Conservation (phyloP, 35 echinoderm and acorn worm genomes). For the Acanthaster planci region DNA sequence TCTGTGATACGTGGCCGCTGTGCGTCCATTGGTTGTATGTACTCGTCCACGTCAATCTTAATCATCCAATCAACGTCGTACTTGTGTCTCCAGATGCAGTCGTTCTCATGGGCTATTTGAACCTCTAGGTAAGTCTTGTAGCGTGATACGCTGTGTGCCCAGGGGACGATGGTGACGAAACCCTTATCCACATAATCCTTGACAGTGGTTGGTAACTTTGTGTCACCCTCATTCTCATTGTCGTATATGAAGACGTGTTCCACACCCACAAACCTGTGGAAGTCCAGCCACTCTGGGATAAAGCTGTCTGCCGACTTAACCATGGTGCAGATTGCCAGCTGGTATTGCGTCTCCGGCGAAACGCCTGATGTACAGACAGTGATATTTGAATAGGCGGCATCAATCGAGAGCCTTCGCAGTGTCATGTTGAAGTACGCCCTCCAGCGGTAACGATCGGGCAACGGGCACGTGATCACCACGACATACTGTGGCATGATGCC, state of each 20-base stretch:
- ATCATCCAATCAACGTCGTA: conserved; percentile 78
- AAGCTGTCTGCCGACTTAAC: conserved; percentile 63
- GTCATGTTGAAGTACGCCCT: conserved; percentile 51
- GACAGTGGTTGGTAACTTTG: conserved; percentile 47
- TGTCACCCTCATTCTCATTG: conserved; percentile 52
- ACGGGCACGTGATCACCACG: conserved; percentile 69
- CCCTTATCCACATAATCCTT: conserved; percentile 56
- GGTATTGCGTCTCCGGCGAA: conserved; percentile 29
- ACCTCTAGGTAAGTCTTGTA: conserved; percentile 84
- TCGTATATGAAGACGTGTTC: conserved; percentile 79
- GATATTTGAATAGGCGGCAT: conserved; percentile 58
- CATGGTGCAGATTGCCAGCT: conserved; percentile 83
- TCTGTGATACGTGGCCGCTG: conserved; percentile 54
- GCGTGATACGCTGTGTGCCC: conserved; percentile 52
- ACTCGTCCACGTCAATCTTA: conserved; percentile 92
- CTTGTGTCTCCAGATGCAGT: conserved; percentile 84
- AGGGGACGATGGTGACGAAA: conserved; percentile 78
- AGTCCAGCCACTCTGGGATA: conserved; percentile 75
- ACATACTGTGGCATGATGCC: conserved; percentile 78
- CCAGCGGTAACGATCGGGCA: conserved; percentile 24
- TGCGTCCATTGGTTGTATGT: conserved; percentile 81
- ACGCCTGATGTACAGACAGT: conserved; percentile 72
- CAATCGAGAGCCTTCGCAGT: conserved; percentile 21
- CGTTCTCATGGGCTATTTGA: conserved; percentile 92
- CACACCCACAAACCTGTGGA: conserved; percentile 73